Evolutionary conservation across 2,797 vertebrate genomes (phyloP), one percentile per base, ranked within the genome.

Genomic region (Hippocampus kuda): DNA sequence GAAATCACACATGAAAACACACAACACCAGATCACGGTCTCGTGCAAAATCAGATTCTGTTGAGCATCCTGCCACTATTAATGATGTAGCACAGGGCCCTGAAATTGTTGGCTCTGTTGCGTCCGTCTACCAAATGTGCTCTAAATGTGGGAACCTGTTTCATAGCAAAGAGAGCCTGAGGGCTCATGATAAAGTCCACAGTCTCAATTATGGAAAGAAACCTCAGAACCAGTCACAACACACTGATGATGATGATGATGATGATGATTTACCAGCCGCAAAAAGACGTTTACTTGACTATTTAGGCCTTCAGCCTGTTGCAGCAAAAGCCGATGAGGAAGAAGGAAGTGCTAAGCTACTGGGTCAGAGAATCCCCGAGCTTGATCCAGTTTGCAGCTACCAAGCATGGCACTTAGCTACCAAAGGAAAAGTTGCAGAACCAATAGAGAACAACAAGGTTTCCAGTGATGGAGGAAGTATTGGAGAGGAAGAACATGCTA

Each of bases 1-100:
- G 49, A 98, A 98, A 86, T 96, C 95, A 77, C 96, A 98, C 81
- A 97, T 98, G 96, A 98, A 97, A 88, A 94, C 95, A 0, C 96
- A 98, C 0, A 93, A 91, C 77, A 91, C 94, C 64, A 93, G 87
- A 85, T 83, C 90, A 0, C 92, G 88, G 67, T 91, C 87, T 81
- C 91, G 90, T 82, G 91, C 91, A 22, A 92, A 89, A 84, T 82
- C 75, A 0, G 94, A 96, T 49, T 68, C 79, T 10, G 67, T 85
- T 44, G 94, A 95, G 69, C 89, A 86, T 59, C 85, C 93, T 4
- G 93, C 91, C 77, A 98, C 95, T 74, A 97, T 97, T 84, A 98
- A 97, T 60, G 86, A 97, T 0, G 95, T 98, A 74, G 89, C 93
- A 38, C 95, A 98, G 81, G 94, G 94, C 77, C 89, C 86, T 24